phyloP scores from a whole-genome alignment of 2,888 invertebrate genomes.

The Thysanoteuthis rhombus region DNA sequence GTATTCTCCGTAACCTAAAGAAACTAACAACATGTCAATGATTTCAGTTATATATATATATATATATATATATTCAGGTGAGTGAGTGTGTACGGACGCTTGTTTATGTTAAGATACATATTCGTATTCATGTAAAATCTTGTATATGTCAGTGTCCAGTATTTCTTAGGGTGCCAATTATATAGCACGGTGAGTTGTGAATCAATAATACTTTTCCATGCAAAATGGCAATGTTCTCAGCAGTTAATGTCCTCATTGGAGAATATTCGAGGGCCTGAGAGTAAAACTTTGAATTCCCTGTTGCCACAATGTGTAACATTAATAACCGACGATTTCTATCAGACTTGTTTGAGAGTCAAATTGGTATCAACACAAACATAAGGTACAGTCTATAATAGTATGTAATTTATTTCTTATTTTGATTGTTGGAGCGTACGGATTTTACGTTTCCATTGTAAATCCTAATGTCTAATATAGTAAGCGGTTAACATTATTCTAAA shows the following conservation, averaged over 20 bases:
- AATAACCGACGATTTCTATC: not conserved
- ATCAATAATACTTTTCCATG: not conserved
- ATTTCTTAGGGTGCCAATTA: not conserved
- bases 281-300: not conserved
- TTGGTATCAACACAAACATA: not conserved
- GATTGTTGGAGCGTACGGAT: not conserved
- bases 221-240: not conserved
- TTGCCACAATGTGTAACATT: not conserved
- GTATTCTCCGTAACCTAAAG: no score
- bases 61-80: no score
- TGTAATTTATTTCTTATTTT: not conserved
- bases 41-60: no score
- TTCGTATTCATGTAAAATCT: no score
- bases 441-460: not conserved
- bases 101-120: not conserved
- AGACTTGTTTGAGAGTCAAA: not conserved
- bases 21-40: no score
- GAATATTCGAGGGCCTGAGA: not conserved
- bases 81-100: no score
- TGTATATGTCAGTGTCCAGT: no score
- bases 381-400: not conserved
- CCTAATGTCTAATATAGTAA: no score
- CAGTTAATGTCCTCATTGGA: not conserved
- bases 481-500: no score
- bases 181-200: not conserved